Conservation (phyloP, 2,113 vertebrate species). For the Dipodomys stephensi region DNA sequence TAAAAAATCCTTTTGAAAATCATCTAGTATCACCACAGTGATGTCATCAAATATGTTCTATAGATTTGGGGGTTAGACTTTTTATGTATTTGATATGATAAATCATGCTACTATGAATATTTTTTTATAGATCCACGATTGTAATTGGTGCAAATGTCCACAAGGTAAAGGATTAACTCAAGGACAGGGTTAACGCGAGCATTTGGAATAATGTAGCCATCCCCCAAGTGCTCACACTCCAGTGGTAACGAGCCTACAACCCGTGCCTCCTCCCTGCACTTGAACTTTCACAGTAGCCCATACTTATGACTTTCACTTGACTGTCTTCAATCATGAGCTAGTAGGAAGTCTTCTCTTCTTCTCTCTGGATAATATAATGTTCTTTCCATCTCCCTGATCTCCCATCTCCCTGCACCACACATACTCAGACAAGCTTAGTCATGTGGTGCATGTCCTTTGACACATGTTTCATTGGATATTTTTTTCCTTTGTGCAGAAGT, state of each 20-base stretch:
- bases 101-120: not conserved
- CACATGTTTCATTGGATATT: too few relatives aligned
- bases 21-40: not conserved
- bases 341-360: not conserved
- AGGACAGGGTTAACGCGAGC: not conserved
- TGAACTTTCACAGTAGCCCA: not conserved
- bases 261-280: too few relatives aligned
- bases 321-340: not conserved
- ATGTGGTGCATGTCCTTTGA: not conserved
- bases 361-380: not conserved
- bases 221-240: not conserved
- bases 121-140: not conserved
- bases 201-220: not conserved
- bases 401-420: too few relatives aligned
- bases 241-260: not conserved
- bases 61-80: not conserved
- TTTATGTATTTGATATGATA: not conserved
- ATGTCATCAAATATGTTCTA: too few relatives aligned
- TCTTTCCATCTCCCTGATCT: not conserved
- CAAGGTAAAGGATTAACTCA: not conserved
- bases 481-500: not conserved
- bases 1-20: not conserved
- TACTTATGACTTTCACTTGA: not conserved
- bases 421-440: not conserved
- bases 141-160: not conserved